A percentile compares a stretch with the other conserved stretches of the same genome.
These are phyloP conservation scores for Cydia pomonella DNA, from an alignment of 1,140 invertebrate species.

Conservation along the genomic window DNA sequence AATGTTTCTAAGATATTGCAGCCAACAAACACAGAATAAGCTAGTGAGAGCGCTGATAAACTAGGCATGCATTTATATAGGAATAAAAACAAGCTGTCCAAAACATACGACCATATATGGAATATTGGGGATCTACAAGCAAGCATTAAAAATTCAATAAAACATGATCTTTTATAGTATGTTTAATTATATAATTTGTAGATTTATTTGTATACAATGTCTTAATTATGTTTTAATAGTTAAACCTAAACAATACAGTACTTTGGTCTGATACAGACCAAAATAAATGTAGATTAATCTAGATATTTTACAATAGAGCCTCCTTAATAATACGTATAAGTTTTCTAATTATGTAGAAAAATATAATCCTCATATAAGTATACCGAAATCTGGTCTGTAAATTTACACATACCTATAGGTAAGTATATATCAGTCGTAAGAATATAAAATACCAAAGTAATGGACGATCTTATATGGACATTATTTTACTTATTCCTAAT, in stretches of 20 bases:
- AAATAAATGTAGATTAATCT: slow-evolving; percentile 48
- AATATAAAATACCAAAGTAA: background rate
- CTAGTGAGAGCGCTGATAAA: too few species aligned
- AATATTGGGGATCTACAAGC: background rate
- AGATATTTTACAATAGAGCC: slow-evolving; percentile 37
- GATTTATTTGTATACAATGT: slow-evolving; percentile 22
- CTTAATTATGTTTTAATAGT: slow-evolving; percentile 26
- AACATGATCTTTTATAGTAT: background rate
- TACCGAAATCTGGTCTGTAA: slow-evolving; percentile 13
- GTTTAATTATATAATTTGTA: slow-evolving; percentile 21
- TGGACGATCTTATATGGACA: background rate
- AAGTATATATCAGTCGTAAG: slow-evolving; percentile 5
- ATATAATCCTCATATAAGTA: slow-evolving; percentile 16
- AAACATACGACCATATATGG: background rate
- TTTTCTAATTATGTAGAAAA: slow-evolving; percentile 25
- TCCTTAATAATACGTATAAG: slow-evolving; percentile 22
- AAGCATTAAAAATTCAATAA: slow-evolving; percentile 1
- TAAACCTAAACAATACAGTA: slow-evolving; percentile 31
- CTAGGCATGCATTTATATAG: background rate
- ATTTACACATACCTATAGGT: background rate
- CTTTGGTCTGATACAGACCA: slow-evolving; percentile 73
- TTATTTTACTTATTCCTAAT: background rate
- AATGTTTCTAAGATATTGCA: too few species aligned
- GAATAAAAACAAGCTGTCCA: background rate
- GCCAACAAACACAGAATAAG: background rate